These are phyloP conservation scores for Xiphophorus hellerii DNA, from an alignment of 2,113 vertebrate genomes.

Conservation along the genomic window DNA sequence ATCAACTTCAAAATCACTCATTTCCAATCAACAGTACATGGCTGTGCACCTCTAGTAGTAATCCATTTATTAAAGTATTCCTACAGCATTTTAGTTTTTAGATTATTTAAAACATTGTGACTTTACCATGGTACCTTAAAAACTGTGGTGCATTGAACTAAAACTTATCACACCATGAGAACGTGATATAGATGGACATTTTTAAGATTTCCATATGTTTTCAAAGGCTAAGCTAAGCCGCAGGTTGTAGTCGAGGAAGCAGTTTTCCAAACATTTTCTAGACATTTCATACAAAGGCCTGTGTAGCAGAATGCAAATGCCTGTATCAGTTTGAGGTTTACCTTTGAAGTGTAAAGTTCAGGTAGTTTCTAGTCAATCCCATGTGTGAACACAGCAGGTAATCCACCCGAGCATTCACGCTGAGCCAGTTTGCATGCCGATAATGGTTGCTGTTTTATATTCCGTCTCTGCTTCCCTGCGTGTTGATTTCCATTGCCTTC, in stretches of 20 bases:
- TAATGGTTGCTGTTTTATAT: conserved; percentile 6
- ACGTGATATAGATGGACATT: not conserved
- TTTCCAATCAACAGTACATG: not conserved
- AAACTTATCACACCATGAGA: not conserved
- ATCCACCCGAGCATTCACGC: conserved; percentile 1
- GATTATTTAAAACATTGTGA: not conserved
- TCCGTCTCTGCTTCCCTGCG: not conserved
- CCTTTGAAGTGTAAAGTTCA: conserved; percentile 21
- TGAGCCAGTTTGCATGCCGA: conserved; percentile 14
- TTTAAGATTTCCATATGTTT: not conserved
- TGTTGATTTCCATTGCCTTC: conserved; percentile 2
- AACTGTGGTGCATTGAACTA: not conserved
- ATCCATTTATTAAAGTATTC: not conserved
- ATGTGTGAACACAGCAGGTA: conserved; percentile 21
- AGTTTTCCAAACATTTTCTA: not conserved
- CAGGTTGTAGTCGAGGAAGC: not conserved
- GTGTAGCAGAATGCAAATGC: not conserved
- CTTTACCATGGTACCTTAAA: not conserved
- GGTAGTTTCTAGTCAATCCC: not conserved
- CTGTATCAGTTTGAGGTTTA: not conserved
- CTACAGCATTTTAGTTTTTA: not conserved
- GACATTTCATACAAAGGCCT: too few relatives aligned
- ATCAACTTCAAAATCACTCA: not conserved
- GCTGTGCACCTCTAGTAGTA: not conserved
- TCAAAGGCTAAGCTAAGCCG: not conserved